Percentiles rank a stretch among this genome's conserved stretches.
Conservation (phyloP, 2,888 invertebrate genomes). For the Hofmannophila pseudospretella region DNA sequence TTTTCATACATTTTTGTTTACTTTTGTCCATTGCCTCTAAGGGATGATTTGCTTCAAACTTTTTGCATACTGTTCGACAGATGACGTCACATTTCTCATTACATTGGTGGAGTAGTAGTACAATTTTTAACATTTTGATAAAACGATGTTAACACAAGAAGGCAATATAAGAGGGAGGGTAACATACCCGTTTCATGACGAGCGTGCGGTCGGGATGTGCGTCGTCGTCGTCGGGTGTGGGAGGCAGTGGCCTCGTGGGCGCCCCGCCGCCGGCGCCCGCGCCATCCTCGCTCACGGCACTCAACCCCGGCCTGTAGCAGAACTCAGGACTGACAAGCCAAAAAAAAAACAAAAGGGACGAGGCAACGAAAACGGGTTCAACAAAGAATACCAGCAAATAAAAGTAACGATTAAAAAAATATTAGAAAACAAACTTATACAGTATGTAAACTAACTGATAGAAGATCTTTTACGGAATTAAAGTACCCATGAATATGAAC, state of each 20-base stretch:
- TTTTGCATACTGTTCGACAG: no score
- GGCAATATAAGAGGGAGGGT: neutral
- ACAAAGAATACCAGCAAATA: slow-evolving; percentile 5
- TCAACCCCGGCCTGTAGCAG: slow-evolving; percentile 87
- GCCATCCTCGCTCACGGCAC: slow-evolving; percentile 74
- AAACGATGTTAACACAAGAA: slow-evolving; percentile 24
- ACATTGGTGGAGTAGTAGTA: no score
- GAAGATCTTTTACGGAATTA: no score
- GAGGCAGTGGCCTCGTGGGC: slow-evolving; percentile 95
- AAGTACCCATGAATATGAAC: no score
- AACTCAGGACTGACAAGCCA: slow-evolving; percentile 85
- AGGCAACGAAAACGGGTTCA: slow-evolving; percentile 15
- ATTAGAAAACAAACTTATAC: no score
- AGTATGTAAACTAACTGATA: no score
- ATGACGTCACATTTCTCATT: no score
- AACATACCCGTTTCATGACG: slow-evolving; percentile 93
- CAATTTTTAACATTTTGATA: no score
- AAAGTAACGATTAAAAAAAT: no score
- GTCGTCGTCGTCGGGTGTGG: slow-evolving; percentile 96
- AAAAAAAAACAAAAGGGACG: slow-evolving; percentile 46
- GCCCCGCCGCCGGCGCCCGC: slow-evolving; percentile 74
- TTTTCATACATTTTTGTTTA: no score
- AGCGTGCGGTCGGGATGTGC: slow-evolving; percentile 89
- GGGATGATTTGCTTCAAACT: no score
- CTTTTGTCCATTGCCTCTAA: no score